Base-by-base conservation (phyloP, 2,888 invertebrate genomes). In the Carterocephalus palaemon region DNA sequence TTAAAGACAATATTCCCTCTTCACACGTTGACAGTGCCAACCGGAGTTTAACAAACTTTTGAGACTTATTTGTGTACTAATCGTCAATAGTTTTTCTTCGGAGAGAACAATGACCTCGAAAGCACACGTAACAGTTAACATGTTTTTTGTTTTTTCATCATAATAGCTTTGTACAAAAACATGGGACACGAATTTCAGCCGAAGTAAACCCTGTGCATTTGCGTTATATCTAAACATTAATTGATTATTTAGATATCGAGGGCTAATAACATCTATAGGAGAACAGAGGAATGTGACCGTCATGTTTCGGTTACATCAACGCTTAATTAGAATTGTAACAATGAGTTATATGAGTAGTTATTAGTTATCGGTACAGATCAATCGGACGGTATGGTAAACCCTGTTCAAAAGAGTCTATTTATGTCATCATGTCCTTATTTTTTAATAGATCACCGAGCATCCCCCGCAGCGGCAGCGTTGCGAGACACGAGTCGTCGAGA, bases 281-380 rank as follows among this genome's bases (percentile, higher is more conserved):
- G 76, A 72, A 69, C 71, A 61, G 46, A 73, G 76, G 83, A 86
- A 82, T 84, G 83, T 79, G 82, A 70, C 76, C 79, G 82, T 84
- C 87, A 80, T 87, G 84, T 86, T 86, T 85, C 77, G 64, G 80
- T 86, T 86, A 85, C 84, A 85, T 82, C 81, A 79, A 83, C 75
- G 70, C 65, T 65, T 64, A 66, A 64, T 65, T 62, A 57, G 64
- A 73, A 67, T 66, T 74, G 64, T 72, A 69, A 62, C 67, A 71
- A 72, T 47, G 43, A 37, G 43, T 34, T 50, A 46, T n/a, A n/a
- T n/a, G n/a, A n/a, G n/a, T n/a, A n/a, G n/a, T n/a, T n/a, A n/a
- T n/a, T n/a, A n/a, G 53, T 57, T 53, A 56, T 57, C 57, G 52
- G 47, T 52, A 64, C 60, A 64, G 72, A 72, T 67, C 59, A 64